phyloP scores from a whole-genome alignment of 1,140 invertebrate genomes.

The Scaptodrosophila lebanonensis region DNA sequence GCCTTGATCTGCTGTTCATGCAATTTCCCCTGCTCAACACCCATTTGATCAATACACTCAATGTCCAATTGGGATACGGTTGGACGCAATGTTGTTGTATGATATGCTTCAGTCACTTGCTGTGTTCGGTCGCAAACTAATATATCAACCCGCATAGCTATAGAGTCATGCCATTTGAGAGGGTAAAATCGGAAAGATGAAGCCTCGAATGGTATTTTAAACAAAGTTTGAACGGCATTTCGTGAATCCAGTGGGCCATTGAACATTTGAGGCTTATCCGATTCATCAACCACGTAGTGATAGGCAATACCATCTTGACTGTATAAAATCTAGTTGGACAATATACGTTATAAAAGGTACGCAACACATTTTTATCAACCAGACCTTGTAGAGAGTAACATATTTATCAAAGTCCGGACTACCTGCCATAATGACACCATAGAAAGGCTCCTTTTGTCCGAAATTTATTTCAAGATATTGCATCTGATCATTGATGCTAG shows the following conservation, averaged over 20 bases:
- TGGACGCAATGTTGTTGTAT: not conserved
- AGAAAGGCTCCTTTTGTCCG: slow-evolving; percentile 81
- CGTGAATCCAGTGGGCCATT: slow-evolving; percentile 83
- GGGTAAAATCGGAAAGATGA: slow-evolving; percentile 84
- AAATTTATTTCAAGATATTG: slow-evolving; percentile 87
- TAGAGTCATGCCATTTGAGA: slow-evolving; percentile 85
- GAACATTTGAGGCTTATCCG: slow-evolving; percentile 80
- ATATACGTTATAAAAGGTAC: not conserved
- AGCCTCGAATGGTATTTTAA: slow-evolving; percentile 84
- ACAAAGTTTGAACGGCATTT: slow-evolving; percentile 81
- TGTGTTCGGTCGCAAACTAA: slow-evolving; percentile 81
- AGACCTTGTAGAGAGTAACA: slow-evolving; percentile 84
- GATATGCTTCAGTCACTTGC: not conserved
- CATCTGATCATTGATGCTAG: slow-evolving; percentile 78
- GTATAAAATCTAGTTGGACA: slow-evolving; percentile 79
- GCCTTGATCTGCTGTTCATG: slow-evolving; percentile 79
- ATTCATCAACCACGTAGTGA: slow-evolving; percentile 78
- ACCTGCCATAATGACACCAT: slow-evolving; percentile 85
- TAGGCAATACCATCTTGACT: slow-evolving; percentile 82
- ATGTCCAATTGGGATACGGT: slow-evolving; percentile 39
- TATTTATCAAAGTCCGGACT: slow-evolving; percentile 82
- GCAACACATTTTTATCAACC: not conserved
- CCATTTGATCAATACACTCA: slow-evolving; percentile 82
- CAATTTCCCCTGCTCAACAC: slow-evolving; percentile 80
- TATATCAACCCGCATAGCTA: slow-evolving; percentile 85